Base-by-base conservation (phyloP, 2,888 invertebrate species). In the Calameuta pallipes region DNA sequence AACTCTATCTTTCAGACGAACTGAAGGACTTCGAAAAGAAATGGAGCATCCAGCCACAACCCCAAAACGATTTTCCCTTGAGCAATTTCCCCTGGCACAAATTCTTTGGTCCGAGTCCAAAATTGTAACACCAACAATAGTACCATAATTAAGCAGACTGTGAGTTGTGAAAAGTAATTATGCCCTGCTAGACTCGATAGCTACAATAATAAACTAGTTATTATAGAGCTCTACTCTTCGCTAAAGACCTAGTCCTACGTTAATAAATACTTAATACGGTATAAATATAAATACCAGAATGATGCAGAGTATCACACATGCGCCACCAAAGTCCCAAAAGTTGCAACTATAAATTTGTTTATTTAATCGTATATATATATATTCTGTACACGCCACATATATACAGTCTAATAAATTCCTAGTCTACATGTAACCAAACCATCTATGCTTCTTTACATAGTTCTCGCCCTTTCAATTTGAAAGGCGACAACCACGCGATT, bases 31-130 rank as follows among this genome's bases (percentile, higher is more conserved):
- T 87, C 69, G 83, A 86, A 31, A 80, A 84, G 30, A 85, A 85
- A 34, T 87, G 88, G 86, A 77, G 76, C 75, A 78, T 80, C 11
- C 33, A 76, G 1, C 75, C 74, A 4, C 76, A 80, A 30, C 75
- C 77, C 9, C 75, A 73, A 70, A 79, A 73, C 73, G 76, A 35
- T 31, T 73, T 36, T 75, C 37, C 78, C 13, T 41, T 75, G 4
- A 37, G 75, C 41, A 31, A 78, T 30, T 88, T 90, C 77, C 85
- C 87, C 4, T 91, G 90, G 91, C 81, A 86, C 36, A 87, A 88
- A 79, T 90, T 87, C 81, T 91, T 90, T 81, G 87, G 87, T 30
- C 87, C 87, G 6, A 85, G 85, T 82, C 89, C 90, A 80, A 90
- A 90, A 85, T 87, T 90, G 74, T 73, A 78, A 79, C 30, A 68